Evolutionary conservation across 2,113 vertebrate genomes (phyloP), one percentile per base, ranked within the genome.

Genomic region (Bufo bufo): DNA sequence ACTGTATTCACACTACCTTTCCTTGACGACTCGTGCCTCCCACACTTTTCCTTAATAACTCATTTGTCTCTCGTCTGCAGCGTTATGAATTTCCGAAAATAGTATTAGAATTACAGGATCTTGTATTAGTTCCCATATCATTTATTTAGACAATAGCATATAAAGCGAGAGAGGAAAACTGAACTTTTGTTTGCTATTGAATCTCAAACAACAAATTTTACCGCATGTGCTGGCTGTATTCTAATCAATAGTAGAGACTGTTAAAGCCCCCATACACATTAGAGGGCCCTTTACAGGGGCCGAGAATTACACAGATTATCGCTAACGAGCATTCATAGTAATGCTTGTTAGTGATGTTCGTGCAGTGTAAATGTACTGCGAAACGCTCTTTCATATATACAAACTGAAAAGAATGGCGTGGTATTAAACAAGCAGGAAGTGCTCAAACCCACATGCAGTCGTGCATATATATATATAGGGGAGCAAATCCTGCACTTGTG

Each of bases 11-110:
- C 82, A 84, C 81, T 77, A 88, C 72, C 81, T 84, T 88, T 88
- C 87, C 87, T 88, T 88, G 81, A 88, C 84, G 87, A 88, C 87
- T 88, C 87, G 87, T 88, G 87, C 87, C 87, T 88, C 87, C 87
- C 81, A 88, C 87, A 88, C 87, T 88, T 88, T 88, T 88, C 87
- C 87, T 88, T 84, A 88, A 87, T 82, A 87, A 88, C 72, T 88
- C 87, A 84, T 78, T 78, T 88, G 87, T 84, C 87, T 83, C 87
- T 88, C 59, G 10, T 78, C 82, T 63, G 17, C 54, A 83, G 56
- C 19, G 16, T 59, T 84, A 78, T 77, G 82, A 77, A 88, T 88
- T 88, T 88, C 87, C 82, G 66, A 83, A 88, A 88, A 88, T 88
- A 88, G 80, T 82, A 88, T 82, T 88, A 88, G 80, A 88, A 83